phyloP scores from a whole-genome alignment of 2,888 invertebrate species.

The Oscheius sp. region DNA sequence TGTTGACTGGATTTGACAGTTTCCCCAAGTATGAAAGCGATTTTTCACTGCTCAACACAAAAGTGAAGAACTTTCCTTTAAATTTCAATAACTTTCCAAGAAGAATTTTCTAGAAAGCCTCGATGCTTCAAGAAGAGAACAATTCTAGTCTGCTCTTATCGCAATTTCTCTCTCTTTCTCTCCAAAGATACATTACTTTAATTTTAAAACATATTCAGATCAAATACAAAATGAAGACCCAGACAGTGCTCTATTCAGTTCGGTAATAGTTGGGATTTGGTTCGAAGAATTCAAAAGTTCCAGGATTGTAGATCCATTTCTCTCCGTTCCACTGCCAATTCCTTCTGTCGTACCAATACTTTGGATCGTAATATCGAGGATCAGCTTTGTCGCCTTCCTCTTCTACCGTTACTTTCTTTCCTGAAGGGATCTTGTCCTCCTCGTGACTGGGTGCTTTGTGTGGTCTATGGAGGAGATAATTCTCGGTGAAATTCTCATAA shows the following conservation, averaged over 20 bases:
- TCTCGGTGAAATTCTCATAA: neutral
- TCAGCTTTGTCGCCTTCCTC: neutral
- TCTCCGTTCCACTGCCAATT: slow-evolving; percentile 12
- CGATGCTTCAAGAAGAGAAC: too few species aligned
- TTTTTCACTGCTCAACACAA: too few species aligned
- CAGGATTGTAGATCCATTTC: slow-evolving; percentile 9
- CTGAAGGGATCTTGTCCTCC: neutral
- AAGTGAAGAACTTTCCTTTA: too few species aligned
- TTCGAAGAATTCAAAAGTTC: neutral
- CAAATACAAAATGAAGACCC: neutral
- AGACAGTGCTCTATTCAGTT: too few species aligned
- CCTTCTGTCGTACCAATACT: slow-evolving; percentile 6
- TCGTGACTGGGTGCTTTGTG: neutral
- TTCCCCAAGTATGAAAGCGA: too few species aligned
- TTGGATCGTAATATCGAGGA: slow-evolving; percentile 2
- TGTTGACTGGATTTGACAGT: too few species aligned
- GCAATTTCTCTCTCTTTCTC: neutral
- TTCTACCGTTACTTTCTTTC: neutral
- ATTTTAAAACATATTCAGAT: neutral
- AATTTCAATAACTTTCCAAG: too few species aligned
- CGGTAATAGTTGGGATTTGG: neutral
- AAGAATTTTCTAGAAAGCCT: neutral
- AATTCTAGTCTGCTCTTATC: neutral
- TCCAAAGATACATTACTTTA: slow-evolving; percentile 18
- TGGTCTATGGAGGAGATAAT: neutral